Evolutionary conservation across 1,140 invertebrate species (phyloP).

Genomic region (Cotesia vestalis): DNA sequence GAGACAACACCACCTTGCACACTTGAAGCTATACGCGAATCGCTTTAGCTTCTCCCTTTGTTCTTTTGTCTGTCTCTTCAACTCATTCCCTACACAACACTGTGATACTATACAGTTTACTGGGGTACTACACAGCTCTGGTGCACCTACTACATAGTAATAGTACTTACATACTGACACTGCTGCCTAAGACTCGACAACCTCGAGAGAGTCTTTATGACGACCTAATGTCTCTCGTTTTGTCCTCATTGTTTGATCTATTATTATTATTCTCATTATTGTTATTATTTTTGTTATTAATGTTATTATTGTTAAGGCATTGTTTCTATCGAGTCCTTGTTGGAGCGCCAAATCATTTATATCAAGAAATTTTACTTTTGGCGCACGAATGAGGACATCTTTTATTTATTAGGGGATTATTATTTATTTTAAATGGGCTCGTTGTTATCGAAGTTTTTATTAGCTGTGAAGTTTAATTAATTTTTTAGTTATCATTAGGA

Average conservation of each 20-base stretch:
- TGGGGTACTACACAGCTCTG: background rate
- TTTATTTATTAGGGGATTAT: no score
- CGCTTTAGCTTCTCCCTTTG: constrained; percentile 14
- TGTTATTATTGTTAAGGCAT: no score
- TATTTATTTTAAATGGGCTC: no score
- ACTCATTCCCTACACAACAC: background rate
- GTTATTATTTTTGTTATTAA: background rate
- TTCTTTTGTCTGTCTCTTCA: constrained; percentile 17
- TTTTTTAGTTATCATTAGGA: no score
- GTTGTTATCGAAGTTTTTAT: no score
- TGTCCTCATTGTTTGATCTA: background rate
- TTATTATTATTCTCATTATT: background rate
- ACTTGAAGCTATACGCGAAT: constrained; percentile 5
- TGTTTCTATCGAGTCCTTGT: background rate
- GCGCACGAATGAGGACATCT: no score
- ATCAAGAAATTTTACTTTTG: no score
- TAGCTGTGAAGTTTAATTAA: no score
- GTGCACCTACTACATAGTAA: background rate
- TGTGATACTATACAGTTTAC: background rate
- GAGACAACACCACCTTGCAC: constrained; percentile 16
- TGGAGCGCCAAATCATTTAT: no score
- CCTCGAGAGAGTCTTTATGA: constrained; percentile 1
- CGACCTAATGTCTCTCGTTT: background rate
- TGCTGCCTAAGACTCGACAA: no score
- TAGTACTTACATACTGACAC: no score